Base-by-base conservation (phyloP, 1,140 invertebrate species). In the Aphidius gifuensis region DNA sequence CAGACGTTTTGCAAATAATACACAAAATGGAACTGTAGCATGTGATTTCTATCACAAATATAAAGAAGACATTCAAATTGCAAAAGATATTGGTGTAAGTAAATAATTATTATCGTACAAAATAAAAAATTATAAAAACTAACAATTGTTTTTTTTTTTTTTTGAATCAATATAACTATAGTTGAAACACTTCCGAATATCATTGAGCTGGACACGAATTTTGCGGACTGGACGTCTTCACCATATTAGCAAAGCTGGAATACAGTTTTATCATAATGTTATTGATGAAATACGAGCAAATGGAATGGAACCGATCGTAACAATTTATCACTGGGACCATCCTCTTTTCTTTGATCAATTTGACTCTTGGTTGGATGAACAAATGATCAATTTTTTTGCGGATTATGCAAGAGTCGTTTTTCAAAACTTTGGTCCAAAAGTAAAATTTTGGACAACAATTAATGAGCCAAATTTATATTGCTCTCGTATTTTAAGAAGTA, bases 331-430 rank as follows among this genome's bases (percentile, higher is more conserved):
- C 62, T 85, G 81, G 79, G 84, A 85, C 64, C 71, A 83, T 45
- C 84, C 84, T 0, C 76, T 83, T 66, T 5, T 62, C 2, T 49
- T 83, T 9, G 75, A 86, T 78, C 81, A 85, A 4, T 69, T 86
- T 11, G 88, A 87, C 4, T 86, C 86, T 6, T 88, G 85, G 85
- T 73, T 74, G 0, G 87, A 88, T 71, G 74, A 79, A 3, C 68
- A 80, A 47, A 83, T 87, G 58, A 77, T 83, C 1, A 80, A 87
- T 58, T 85, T 83, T 66, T 85, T 83, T 57, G 68, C 59, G 23
- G 80, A 84, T 63, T 86, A 83, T 62, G 83, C 84, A 0, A 75
- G 78, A 66, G 68, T 85, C 6, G 69, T 80, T 1, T 86, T 78
- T 60, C 59, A 71, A 7, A 73, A 79, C n/a, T 83, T 83, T 53